Conservation (phyloP, 2,888 invertebrate genomes). For the Lepidonotus clava region DNA sequence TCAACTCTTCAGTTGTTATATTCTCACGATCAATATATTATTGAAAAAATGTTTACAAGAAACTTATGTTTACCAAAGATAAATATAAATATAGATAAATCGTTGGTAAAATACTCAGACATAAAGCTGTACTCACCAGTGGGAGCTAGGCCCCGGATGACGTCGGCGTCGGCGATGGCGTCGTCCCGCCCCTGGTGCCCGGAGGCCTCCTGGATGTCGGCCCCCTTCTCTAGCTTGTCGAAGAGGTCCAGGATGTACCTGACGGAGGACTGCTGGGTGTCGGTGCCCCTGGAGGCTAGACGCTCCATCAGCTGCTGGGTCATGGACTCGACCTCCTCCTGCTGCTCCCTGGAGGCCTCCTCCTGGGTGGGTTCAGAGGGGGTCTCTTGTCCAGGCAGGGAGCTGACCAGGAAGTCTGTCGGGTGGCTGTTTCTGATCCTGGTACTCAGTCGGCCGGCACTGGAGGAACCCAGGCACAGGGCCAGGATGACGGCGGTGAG, state of each 20-base stretch:
- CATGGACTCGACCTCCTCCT: neutral
- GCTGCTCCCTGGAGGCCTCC: neutral
- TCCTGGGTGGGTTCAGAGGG: neutral
- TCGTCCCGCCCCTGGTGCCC: conserved; percentile 57
- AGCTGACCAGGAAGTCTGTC: conserved; percentile 29
- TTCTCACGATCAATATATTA: too few relatives aligned
- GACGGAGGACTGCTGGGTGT: conserved; percentile 79
- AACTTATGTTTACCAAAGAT: neutral
- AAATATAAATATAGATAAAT: neutral
- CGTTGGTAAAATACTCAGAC: neutral
- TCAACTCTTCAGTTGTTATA: too few relatives aligned
- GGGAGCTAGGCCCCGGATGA: conserved; percentile 71
- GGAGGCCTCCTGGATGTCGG: conserved; percentile 63
- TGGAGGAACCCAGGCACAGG: neutral
- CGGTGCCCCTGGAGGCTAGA: conserved; percentile 21
- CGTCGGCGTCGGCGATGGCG: conserved; percentile 67
- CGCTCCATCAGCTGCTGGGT: conserved; percentile 36
- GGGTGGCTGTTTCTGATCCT: neutral
- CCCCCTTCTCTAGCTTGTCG: conserved; percentile 68
- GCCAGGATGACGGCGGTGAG: neutral
- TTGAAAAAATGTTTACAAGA: neutral
- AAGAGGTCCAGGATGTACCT: conserved; percentile 72
- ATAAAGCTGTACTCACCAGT: conserved; percentile 65
- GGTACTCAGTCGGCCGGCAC: neutral
- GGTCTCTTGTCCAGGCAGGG: neutral